Percentiles rank a stretch among this genome's conserved stretches.
Evolutionary conservation across 2,797 vertebrate genomes (phyloP).

Genomic region (Hydrolagus colliei): DNA sequence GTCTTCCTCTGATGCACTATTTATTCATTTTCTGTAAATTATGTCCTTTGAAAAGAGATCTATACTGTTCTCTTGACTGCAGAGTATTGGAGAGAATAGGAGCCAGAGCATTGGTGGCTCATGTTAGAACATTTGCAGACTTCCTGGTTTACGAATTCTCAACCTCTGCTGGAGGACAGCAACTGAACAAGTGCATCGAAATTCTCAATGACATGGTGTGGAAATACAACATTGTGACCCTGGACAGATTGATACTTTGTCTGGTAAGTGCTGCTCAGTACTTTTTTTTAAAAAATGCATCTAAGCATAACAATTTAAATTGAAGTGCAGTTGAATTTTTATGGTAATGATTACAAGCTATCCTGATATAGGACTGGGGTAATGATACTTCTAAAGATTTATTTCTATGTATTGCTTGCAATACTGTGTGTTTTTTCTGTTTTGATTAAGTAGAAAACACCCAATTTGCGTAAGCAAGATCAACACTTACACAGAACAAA

Average conservation of each 20-base stretch:
- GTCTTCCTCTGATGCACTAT: not conserved
- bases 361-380: not conserved
- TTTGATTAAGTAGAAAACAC: too few relatives aligned
- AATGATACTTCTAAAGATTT: too few relatives aligned
- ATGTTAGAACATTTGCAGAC: slow-evolving; percentile 93
- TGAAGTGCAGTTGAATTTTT: not conserved
- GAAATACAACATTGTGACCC: slow-evolving; percentile 97
- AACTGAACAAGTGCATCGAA: slow-evolving; percentile 97
- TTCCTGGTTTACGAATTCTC: slow-evolving; percentile 97
- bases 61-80: slow-evolving; percentile 11
- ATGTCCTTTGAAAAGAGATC: not conserved
- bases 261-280: slow-evolving; percentile 66
- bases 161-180: slow-evolving; percentile 90
- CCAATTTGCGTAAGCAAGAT: too few relatives aligned
- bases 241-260: slow-evolving; percentile 91
- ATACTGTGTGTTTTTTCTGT: too few relatives aligned
- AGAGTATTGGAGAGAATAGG: slow-evolving; percentile 93
- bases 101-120: slow-evolving; percentile 87
- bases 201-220: slow-evolving; percentile 99
- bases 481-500: too few relatives aligned
- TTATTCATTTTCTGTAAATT: slow-evolving; percentile 17
- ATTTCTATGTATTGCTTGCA: too few relatives aligned
- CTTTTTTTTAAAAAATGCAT: not conserved
- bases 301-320: not conserved
- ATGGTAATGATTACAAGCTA: not conserved